These are phyloP conservation scores for Trissoscelio sp. DNA, from an alignment of 2,888 invertebrate species.

Conservation along the genomic window DNA sequence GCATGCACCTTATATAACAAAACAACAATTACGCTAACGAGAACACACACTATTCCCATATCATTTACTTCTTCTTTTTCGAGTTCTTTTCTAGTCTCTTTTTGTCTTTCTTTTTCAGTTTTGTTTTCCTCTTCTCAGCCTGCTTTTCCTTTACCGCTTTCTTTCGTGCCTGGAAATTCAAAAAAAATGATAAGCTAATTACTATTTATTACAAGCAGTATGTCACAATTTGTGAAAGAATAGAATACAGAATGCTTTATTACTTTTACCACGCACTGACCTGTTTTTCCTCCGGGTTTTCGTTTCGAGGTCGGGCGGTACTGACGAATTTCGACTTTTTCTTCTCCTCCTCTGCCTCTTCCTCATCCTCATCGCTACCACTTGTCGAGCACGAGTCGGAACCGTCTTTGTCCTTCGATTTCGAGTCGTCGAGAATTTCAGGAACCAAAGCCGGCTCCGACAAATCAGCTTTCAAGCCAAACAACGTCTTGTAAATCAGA, in stretches of 20 bases:
- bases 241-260: conserved; percentile 32
- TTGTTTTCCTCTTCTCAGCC: conserved; percentile 94
- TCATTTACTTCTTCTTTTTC: conserved; percentile 72
- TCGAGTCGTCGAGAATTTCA: conserved; percentile 85
- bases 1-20: conserved; percentile 22
- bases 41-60: not conserved
- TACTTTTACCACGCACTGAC: conserved; percentile 62
- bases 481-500: conserved; percentile 93
- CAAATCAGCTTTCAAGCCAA: conserved; percentile 92
- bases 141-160: conserved; percentile 94
- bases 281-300: conserved; percentile 92
- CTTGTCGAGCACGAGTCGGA: conserved; percentile 67
- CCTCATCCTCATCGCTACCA: conserved; percentile 54
- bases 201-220: not conserved
- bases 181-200: conserved; percentile 28
- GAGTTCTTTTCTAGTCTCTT: conserved; percentile 90
- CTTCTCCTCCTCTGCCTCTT: conserved; percentile 75
- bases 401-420: conserved; percentile 77
- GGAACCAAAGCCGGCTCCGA: conserved; percentile 89
- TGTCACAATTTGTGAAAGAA: conserved; percentile 2
- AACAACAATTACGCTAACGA: conserved; percentile 18
- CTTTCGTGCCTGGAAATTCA: conserved; percentile 87
- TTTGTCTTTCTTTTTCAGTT: conserved; percentile 97
- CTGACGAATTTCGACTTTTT: conserved; percentile 86
- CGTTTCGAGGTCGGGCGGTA: conserved; percentile 89